Evolutionary conservation across 1,140 invertebrate genomes (phyloP), one percentile per base, ranked within the genome.

Genomic region (Drosophila azteca): DNA sequence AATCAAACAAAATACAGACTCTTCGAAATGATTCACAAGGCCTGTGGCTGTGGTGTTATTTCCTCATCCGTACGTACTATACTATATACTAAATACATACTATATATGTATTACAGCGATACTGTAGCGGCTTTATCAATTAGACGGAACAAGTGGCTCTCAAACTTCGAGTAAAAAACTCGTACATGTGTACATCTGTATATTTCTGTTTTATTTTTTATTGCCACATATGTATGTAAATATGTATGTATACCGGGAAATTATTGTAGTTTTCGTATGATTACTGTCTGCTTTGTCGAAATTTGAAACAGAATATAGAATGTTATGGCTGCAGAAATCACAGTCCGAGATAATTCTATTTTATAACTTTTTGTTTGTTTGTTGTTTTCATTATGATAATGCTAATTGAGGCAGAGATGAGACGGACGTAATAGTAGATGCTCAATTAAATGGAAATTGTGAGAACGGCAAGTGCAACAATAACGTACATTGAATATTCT

Each of bases 401-500:
- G 70, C 48, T 74, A 74, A 75, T 76, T 76, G 41, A 51, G 20
- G 3, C 35, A 13, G 20, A 26, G 45, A 45, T 65, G 53, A 24
- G 8, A 57, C 52, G 58, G 3, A 41, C 41, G 24, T 26, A 26
- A 26, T 26, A 26, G 24, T 26, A 64, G 44, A 53, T 66, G 71
- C 49, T 44, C 53, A 75, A 75, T 75, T 66, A 75, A 75, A 73
- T 73, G 59, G 20, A 64, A 70, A 77, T 76, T 57, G 72, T 60
- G 73, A 24, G 52, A 77, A 74, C 60, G 17, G 24, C 45, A 65
- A 22, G 50, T 41, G 52, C 55, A 73, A 66, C 49, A 74, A 74
- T 74, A 61, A 6, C 20, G 50, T 7, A 39, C 11, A 13, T 39
- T 39, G 11, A 39, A 13, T 39, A 39, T 11, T 39, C 43, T 2